A percentile compares a stretch with the other conserved stretches of the same genome.
Evolutionary conservation across 2,797 vertebrate genomes (phyloP).

Genomic region (Salarias fasciatus): DNA sequence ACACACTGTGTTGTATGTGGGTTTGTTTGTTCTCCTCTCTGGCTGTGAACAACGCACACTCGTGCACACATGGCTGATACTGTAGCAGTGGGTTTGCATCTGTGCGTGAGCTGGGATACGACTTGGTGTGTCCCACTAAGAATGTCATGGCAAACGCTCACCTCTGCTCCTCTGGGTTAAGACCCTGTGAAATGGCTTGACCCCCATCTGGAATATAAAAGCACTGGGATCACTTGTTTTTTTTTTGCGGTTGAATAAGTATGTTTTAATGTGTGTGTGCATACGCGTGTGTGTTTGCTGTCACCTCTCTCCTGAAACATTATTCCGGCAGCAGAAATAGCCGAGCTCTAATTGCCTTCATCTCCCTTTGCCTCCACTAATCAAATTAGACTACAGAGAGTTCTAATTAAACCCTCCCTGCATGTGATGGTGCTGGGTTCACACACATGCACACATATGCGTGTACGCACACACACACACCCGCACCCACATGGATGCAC

Average conservation of each 20-base stretch:
- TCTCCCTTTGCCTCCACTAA: slow-evolving; percentile 77
- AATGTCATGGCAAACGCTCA: slow-evolving; percentile 49
- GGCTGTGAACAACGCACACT: slow-evolving; percentile 25
- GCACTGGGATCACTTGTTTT: slow-evolving; percentile 19
- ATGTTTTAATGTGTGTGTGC: not conserved
- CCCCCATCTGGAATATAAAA: slow-evolving; percentile 36
- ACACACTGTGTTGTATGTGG: slow-evolving; percentile 49
- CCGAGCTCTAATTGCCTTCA: slow-evolving; percentile 77
- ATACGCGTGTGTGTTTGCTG: slow-evolving; percentile 45
- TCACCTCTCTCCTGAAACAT: slow-evolving; percentile 69
- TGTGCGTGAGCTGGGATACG: slow-evolving; percentile 43
- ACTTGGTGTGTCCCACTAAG: slow-evolving; percentile 36
- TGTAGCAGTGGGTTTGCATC: slow-evolving; percentile 32
- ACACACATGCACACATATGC: slow-evolving; percentile 27
- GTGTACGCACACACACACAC: slow-evolving; percentile 31
- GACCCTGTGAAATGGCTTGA: slow-evolving; percentile 47
- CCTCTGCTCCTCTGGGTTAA: slow-evolving; percentile 57
- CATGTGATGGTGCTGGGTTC: slow-evolving; percentile 58
- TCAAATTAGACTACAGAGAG: slow-evolving; percentile 81
- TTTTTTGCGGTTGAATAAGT: slow-evolving; percentile 11
- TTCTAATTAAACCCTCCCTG: slow-evolving; percentile 75
- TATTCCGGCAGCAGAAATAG: slow-evolving; percentile 73
- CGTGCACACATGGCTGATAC: slow-evolving; percentile 17
- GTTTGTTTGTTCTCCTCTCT: slow-evolving; percentile 60
- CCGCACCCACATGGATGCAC: slow-evolving; percentile 24